A percentile compares a stretch with the other conserved stretches of the same genome.
Evolutionary conservation across 2,113 vertebrate species (phyloP).

Genomic region (Myrmecophaga tridactyla): DNA sequence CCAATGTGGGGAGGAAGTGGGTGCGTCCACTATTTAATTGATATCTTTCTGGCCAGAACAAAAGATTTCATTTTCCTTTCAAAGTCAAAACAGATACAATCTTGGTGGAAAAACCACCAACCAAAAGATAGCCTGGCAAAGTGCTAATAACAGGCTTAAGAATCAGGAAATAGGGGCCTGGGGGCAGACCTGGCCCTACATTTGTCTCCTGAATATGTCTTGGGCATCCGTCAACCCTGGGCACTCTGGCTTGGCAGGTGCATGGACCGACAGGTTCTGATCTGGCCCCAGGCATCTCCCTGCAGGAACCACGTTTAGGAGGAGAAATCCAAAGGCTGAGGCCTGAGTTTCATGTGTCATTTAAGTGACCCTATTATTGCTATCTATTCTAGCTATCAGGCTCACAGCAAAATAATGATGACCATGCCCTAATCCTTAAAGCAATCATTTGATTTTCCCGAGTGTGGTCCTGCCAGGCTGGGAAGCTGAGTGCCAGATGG

Average conservation of each 20-base stretch:
- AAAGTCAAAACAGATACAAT: neutral
- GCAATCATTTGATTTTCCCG: neutral
- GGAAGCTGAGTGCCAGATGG: neutral
- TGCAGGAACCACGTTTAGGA: neutral
- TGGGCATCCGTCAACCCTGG: neutral
- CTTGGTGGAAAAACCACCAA: neutral
- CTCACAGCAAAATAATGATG: neutral
- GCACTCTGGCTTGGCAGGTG: neutral
- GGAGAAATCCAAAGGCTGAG: neutral
- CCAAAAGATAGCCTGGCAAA: neutral
- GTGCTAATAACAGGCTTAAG: neutral
- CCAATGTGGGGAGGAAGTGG: neutral
- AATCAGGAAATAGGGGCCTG: neutral
- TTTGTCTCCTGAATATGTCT: neutral
- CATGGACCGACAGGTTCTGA: too few relatives aligned
- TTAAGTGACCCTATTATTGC: neutral
- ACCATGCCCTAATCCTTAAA: neutral
- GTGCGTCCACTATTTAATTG: neutral
- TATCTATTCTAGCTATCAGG: neutral
- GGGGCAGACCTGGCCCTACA: too few relatives aligned
- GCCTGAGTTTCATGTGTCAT: neutral
- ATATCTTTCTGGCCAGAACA: neutral
- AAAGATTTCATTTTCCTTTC: constrained; percentile 30
- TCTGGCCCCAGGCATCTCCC: too few relatives aligned
- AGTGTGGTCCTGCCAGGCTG: neutral